Base-by-base conservation (phyloP, 2,888 invertebrate species). In the Megaustenia siamemsis region DNA sequence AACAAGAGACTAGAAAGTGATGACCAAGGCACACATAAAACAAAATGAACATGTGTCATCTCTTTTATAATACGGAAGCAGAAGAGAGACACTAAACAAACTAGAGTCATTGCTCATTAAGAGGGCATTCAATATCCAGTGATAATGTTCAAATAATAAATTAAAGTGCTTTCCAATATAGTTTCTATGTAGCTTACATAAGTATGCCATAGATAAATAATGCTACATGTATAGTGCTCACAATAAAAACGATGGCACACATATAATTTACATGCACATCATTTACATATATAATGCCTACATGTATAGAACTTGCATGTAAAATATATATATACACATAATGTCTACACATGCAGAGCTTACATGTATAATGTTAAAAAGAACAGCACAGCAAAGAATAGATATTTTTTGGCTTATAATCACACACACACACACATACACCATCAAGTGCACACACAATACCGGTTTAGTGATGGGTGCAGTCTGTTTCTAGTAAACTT, bases 1-100 rank as follows among this genome's bases (percentile, higher is more conserved):
- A 49, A 73, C 21, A 32, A 32, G 18, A 73, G 4, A 73, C 49
- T 49, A 28, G n/a, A 24, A 73, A 73, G 21, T 49, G 45, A 35
- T 73, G 73, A 49, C 28, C 18, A 73, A 73, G 73, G 73, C 73
- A 73, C 73, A 49, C 49, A 28, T 18, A 35, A 12, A 32, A 49
- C 15, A 49, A 18, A 73, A 49, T 49, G 4, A 43, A 45, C 28
- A 73, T 49, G 18, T 15, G 28, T 49, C 43, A 73, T 28, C 69
- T 43, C 10, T 71, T 40, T 43, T 6, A 35, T 10, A 43, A 35
- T 43, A 45, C 45, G 3, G 45, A 18, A 28, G 35, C 28, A 15
- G 71, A 15, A 1, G 1, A 10, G n/a, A n/a, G n/a, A n/a, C n/a
- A 45, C 18, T 45, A 73, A 43, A 28, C 32, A n/a, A n/a, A 35